A percentile compares a stretch with the other conserved stretches of the same genome.
Conservation (phyloP, 2,797 vertebrate species). For the Oryzias dopingdopingensis region DNA sequence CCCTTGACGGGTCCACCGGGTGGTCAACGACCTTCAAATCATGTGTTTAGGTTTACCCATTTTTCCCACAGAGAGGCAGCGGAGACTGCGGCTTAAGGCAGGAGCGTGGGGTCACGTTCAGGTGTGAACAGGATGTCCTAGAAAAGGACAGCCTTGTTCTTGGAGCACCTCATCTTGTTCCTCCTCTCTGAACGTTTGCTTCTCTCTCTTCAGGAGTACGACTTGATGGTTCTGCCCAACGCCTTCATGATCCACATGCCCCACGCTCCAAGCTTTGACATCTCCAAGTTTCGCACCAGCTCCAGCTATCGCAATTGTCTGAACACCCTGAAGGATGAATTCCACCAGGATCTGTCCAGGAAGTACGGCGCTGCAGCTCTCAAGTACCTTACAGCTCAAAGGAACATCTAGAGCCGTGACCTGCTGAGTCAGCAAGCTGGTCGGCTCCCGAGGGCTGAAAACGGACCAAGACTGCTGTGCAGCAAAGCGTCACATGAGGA, state of each 20-base stretch:
- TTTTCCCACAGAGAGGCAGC: no score
- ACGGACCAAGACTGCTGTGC: not conserved
- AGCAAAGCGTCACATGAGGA: conserved; percentile 12
- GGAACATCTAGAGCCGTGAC: conserved; percentile 70
- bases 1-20: no score
- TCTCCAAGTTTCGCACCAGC: conserved; percentile 93
- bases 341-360: conserved; percentile 95
- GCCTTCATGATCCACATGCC: conserved; percentile 98
- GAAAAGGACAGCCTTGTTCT: no score
- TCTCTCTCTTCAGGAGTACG: conserved; percentile 81
- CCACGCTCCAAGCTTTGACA: conserved; percentile 93
- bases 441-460: conserved; percentile 22
- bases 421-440: conserved; percentile 12
- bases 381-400: conserved; percentile 94
- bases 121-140: no score
- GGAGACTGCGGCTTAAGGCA: no score
- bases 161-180: not conserved
- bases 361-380: conserved; percentile 90
- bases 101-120: no score
- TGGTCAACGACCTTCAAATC: no score
- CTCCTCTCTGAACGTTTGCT: not conserved
- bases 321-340: conserved; percentile 89
- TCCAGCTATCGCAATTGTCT: conserved; percentile 88
- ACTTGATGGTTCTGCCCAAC: conserved; percentile 92
- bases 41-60: no score